Conservation (phyloP, 1,140 invertebrate species). For the Nasonia vitripennis region DNA sequence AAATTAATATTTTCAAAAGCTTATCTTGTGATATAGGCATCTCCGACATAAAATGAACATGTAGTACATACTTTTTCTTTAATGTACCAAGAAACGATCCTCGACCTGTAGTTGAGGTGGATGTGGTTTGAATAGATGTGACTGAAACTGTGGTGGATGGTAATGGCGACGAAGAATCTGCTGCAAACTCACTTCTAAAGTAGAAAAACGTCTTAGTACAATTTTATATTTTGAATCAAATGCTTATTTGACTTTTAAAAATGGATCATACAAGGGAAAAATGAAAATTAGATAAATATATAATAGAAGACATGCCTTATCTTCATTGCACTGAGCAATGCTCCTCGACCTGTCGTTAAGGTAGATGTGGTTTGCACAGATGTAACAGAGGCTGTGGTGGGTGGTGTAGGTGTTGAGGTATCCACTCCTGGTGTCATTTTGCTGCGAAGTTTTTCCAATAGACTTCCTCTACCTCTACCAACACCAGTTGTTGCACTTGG, state of each 20-base stretch:
- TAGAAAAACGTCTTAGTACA: too few relatives aligned
- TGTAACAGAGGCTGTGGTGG: not conserved
- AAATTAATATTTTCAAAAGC: not conserved
- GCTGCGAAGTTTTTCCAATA: constrained; percentile 34
- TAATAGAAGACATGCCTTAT: not conserved
- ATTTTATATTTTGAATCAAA: too few relatives aligned
- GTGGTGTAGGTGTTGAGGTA: not conserved
- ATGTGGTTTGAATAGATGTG: constrained; percentile 11
- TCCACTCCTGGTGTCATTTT: not conserved
- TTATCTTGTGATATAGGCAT: not conserved
- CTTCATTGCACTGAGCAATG: constrained; percentile 22
- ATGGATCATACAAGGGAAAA: too few relatives aligned
- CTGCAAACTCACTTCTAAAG: not conserved
- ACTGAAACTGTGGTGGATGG: not conserved
- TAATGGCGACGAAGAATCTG: not conserved
- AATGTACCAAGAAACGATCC: constrained; percentile 34
- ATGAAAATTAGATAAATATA: not conserved
- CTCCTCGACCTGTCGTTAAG: constrained; percentile 25
- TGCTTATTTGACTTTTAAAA: too few relatives aligned
- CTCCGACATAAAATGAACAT: not conserved
- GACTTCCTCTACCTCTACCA: constrained; percentile 24
- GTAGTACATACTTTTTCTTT: constrained; percentile 14
- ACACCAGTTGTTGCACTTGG: not conserved
- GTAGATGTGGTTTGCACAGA: constrained; percentile 12
- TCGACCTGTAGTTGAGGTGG: constrained; percentile 2